Conservation (phyloP, 2,888 invertebrate genomes). For the Seladonia tumulorum region DNA sequence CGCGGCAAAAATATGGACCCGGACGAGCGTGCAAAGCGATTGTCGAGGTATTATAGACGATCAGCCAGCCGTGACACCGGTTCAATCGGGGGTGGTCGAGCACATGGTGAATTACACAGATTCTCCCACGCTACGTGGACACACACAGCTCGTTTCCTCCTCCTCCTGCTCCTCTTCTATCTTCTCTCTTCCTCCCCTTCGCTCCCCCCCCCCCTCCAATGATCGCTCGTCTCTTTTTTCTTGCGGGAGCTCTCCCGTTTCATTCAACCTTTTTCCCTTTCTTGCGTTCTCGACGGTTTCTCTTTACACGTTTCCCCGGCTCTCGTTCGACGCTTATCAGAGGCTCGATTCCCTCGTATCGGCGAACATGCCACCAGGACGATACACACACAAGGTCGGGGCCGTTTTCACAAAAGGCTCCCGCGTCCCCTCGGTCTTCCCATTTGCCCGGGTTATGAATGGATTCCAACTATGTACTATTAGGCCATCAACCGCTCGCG, state of each 20-base stretch:
- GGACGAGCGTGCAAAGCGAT: slow-evolving; percentile 32
- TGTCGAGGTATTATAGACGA: slow-evolving; percentile 43
- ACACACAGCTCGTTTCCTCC: slow-evolving; percentile 19
- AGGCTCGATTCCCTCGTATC: slow-evolving; percentile 5
- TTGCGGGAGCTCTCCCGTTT: not conserved
- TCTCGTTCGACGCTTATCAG: slow-evolving; percentile 3
- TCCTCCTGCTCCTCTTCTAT: not conserved
- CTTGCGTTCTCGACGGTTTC: not conserved
- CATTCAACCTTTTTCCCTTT: slow-evolving; percentile 4
- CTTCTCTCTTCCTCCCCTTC: not conserved
- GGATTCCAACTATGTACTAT: slow-evolving; percentile 73
- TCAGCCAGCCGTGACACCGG: slow-evolving; percentile 45
- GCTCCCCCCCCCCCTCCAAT: not conserved
- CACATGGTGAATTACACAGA: slow-evolving; percentile 44
- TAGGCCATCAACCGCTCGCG: slow-evolving; percentile 70
- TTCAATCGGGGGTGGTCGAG: slow-evolving; percentile 34
- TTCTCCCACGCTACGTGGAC: slow-evolving; percentile 47
- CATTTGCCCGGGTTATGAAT: slow-evolving; percentile 73
- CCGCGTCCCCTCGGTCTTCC: slow-evolving; percentile 46
- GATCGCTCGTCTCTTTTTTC: not conserved
- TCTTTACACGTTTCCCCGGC: not conserved
- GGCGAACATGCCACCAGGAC: not conserved
- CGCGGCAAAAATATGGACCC: slow-evolving; percentile 40
- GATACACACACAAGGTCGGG: slow-evolving; percentile 9
- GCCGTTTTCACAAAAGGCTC: slow-evolving; percentile 44